These are phyloP conservation scores for Xerus rutilus DNA, from an alignment of 2,797 vertebrate species.

Conservation along the genomic window DNA sequence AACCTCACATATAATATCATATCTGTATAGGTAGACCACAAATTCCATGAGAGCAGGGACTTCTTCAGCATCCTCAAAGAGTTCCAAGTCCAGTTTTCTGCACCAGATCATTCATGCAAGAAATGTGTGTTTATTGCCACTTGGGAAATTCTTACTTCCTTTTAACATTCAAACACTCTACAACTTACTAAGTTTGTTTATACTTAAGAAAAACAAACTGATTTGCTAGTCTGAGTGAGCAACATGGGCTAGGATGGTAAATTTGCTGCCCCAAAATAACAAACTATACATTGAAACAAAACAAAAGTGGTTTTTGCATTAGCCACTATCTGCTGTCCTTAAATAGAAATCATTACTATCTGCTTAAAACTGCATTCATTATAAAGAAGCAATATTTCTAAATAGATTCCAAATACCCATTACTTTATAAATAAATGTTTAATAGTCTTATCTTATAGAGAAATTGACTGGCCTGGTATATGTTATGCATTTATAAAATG, in stretches of 20 bases:
- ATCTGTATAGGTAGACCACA: neutral
- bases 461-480: neutral
- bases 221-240: constrained; percentile 23
- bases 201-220: neutral
- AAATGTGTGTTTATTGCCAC: neutral
- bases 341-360: constrained; percentile 6
- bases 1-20: neutral
- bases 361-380: neutral
- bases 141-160: neutral
- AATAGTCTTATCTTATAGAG: neutral
- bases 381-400: neutral
- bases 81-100: neutral
- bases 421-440: constrained; percentile 20
- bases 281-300: neutral
- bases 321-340: neutral
- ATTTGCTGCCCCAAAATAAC: neutral
- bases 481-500: neutral
- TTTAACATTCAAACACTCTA: neutral
- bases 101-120: neutral
- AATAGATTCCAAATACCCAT: constrained; percentile 1
- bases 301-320: constrained; percentile 6
- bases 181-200: neutral
- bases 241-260: neutral
- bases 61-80: neutral
- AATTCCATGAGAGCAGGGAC: neutral